Evolutionary conservation across 1,140 invertebrate species (phyloP).

Genomic region (Eumeta japonica): DNA sequence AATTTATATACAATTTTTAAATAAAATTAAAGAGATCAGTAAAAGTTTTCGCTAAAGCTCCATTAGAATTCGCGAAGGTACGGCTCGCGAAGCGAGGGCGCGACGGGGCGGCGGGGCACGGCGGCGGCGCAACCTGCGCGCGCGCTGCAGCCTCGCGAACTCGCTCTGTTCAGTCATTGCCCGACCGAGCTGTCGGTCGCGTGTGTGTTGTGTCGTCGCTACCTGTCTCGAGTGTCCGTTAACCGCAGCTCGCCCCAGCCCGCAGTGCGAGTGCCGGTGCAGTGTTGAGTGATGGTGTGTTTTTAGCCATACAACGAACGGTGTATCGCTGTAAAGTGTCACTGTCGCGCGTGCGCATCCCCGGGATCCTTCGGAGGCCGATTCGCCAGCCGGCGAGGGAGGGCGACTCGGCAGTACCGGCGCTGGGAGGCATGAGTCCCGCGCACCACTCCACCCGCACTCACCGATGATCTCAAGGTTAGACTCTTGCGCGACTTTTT

Average conservation of each 20-base stretch:
- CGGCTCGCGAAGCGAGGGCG: slow-evolving; percentile 14
- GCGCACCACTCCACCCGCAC: slow-evolving; percentile 43
- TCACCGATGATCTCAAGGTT: slow-evolving; percentile 57
- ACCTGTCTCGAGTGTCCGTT: slow-evolving; percentile 42
- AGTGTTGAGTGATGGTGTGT: slow-evolving; percentile 50
- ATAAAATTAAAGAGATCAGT: no score
- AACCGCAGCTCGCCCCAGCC: slow-evolving; percentile 29
- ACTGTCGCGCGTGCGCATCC: slow-evolving; percentile 34
- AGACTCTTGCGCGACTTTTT: slow-evolving; percentile 22
- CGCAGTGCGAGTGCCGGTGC: slow-evolving; percentile 34
- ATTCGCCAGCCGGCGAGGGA: slow-evolving; percentile 47
- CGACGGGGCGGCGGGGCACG: slow-evolving; percentile 13
- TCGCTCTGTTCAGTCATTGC: slow-evolving; percentile 36
- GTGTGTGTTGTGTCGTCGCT: slow-evolving; percentile 35
- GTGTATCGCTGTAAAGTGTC: slow-evolving; percentile 51
- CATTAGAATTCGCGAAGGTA: slow-evolving; percentile 29
- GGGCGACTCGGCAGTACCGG: slow-evolving; percentile 43
- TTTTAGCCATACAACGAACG: slow-evolving; percentile 47
- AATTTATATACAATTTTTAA: slow-evolving; percentile 16
- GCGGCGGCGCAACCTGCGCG: slow-evolving; percentile 32
- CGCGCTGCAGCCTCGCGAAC: slow-evolving; percentile 16
- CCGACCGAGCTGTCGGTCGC: slow-evolving; percentile 42
- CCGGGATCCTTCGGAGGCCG: slow-evolving; percentile 39
- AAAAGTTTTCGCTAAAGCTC: slow-evolving; percentile 19
- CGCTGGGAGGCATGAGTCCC: slow-evolving; percentile 55